phyloP scores from a whole-genome alignment of 2,888 invertebrate genomes.

The Heliconius sara region DNA sequence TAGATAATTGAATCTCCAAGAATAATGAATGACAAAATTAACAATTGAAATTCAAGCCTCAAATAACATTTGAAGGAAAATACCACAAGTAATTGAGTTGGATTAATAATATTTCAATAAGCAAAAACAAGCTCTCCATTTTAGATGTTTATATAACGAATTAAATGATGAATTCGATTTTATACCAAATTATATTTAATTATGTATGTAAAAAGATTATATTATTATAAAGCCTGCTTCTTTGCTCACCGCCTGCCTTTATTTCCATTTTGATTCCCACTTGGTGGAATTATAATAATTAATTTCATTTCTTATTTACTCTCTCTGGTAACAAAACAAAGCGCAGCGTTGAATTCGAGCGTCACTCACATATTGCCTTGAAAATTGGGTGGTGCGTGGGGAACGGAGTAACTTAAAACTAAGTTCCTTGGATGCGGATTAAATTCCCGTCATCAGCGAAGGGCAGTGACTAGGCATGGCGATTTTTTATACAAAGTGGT shows the following conservation, averaged over 20 bases:
- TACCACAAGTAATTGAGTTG: constrained; percentile 3
- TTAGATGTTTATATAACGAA: background rate
- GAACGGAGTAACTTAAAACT: too few species aligned
- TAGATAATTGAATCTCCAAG: background rate
- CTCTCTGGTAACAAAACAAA: too few species aligned
- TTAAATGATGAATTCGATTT: background rate
- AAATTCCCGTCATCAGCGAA: too few species aligned
- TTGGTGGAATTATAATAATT: too few species aligned
- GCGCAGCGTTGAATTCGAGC: too few species aligned
- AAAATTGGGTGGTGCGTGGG: too few species aligned
- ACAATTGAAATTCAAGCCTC: background rate
- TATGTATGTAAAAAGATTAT: background rate
- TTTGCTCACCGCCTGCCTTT: background rate
- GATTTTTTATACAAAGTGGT: too few species aligned
- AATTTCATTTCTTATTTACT: too few species aligned
- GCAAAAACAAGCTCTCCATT: constrained; percentile 3
- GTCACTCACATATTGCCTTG: too few species aligned
- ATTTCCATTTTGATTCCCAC: background rate
- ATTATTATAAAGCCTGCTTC: too few species aligned
- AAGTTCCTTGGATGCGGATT: too few species aligned
- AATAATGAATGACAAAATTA: background rate
- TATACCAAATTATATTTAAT: background rate
- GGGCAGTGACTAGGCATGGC: too few species aligned
- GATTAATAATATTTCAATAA: constrained; percentile 4
- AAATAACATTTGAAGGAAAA: background rate